Evolutionary conservation across 2,797 vertebrate genomes (phyloP), one percentile per base, ranked within the genome.

Genomic region (Gila robusta): DNA sequence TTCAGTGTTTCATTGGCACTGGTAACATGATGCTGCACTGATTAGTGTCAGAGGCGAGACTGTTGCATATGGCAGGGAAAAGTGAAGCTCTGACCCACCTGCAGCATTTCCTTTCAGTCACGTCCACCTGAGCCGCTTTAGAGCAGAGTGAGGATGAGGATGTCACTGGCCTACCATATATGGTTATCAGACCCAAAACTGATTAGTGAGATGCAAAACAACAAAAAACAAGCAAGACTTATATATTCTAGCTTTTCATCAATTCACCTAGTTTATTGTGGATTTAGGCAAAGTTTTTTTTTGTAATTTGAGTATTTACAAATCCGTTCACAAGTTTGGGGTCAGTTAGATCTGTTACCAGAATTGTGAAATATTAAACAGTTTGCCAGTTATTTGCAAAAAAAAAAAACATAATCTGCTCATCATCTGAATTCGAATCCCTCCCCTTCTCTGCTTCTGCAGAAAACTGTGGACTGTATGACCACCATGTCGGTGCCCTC

Each of bases 381-480:
- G 14, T 49, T 49, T 16, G 14, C 14, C 47, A 16, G 47, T 49
- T 49, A 6, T 49, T 49, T 49, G 47, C 47, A 49, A 32, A 32
- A 32, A 32, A 32, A 17, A 17, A 49, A 17, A 17, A 17, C 47
- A 17, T 16, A 14, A 49, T 49, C 14, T 49, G 5, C 5, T 49
- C 47, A 17, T 49, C 47, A 49, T 49, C 14, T 49, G 47, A 49
- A 49, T 49, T 49, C 6, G 5, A 49, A 17, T 49, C 47, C 47
- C 47, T 49, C 16, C 47, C 16, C 14, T 49, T 17, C 47, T 17
- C 16, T 66, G 16, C 87, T 89, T 88, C 86, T 6, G 91, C 88
- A 99, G 98, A 99, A 99, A 98, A 99, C 98, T 0, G 98, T 99
- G 96, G 98, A 99, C 96, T 99, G 98, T 96, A 99, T 99, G 98